These are phyloP conservation scores for Sycophila sp. DNA, from an alignment of 1,140 invertebrate genomes.

Conservation along the genomic window DNA sequence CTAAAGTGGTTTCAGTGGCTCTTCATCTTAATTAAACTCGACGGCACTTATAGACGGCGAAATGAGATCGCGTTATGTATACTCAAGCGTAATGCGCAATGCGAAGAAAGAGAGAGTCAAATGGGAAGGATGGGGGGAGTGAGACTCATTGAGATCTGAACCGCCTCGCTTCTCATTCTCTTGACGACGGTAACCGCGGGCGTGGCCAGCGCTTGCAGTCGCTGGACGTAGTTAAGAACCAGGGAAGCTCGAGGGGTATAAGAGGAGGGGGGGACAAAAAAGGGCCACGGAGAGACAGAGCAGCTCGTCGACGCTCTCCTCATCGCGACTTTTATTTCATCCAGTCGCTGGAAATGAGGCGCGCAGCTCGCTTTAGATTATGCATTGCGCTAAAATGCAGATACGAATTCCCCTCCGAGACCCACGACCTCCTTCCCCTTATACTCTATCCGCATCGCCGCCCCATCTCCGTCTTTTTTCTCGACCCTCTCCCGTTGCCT, in stretches of 20 bases:
- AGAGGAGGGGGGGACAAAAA: neutral
- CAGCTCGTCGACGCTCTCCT: no score
- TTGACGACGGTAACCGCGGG: neutral
- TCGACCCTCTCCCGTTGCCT: neutral
- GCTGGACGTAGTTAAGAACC: constrained; percentile 31
- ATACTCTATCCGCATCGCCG: neutral
- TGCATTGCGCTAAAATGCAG: constrained; percentile 37
- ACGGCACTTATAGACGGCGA: neutral
- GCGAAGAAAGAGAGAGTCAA: no score
- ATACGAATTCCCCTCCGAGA: constrained; percentile 31
- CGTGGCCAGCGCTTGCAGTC: neutral
- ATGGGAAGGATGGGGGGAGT: no score
- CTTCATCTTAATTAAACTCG: constrained; percentile 25
- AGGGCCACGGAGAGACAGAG: neutral
- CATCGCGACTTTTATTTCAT: constrained; percentile 29
- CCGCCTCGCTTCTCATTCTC: neutral
- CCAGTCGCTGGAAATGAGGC: constrained; percentile 29
- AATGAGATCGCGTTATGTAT: neutral
- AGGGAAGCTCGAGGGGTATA: no score
- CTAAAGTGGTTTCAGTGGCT: no score
- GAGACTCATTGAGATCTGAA: neutral
- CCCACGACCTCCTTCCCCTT: constrained; percentile 9
- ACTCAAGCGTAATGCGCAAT: constrained; percentile 12
- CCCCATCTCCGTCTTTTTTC: neutral
- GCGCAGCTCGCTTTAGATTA: constrained; percentile 31